Percentiles rank a stretch among this genome's conserved stretches.
Evolutionary conservation across 2,888 invertebrate genomes (phyloP).

Genomic region (Mylabris sibirica): DNA sequence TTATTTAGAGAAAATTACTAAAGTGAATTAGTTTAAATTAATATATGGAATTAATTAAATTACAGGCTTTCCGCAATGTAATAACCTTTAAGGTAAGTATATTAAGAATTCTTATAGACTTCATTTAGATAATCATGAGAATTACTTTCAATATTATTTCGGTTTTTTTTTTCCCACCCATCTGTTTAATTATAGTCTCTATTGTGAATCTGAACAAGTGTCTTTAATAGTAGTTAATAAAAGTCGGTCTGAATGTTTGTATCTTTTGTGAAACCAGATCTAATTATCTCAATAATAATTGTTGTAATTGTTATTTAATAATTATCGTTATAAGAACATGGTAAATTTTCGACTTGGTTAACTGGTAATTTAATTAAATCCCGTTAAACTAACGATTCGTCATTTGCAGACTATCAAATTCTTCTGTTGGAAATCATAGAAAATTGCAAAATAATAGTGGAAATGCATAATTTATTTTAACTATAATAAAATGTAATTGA

Average conservation of each 20-base stretch:
- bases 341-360: constrained; percentile 35
- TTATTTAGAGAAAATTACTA: neutral
- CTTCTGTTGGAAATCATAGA: neutral
- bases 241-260: neutral
- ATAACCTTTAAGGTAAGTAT: neutral
- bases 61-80: neutral
- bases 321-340: constrained; percentile 22
- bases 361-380: constrained; percentile 30
- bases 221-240: constrained; percentile 5
- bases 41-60: neutral
- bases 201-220: neutral
- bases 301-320: constrained; percentile 30
- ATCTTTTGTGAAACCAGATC: constrained; percentile 19
- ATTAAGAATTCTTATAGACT: neutral
- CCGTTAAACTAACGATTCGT: constrained; percentile 34
- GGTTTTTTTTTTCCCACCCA: neutral
- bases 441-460: neutral
- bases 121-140: neutral
- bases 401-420: constrained; percentile 31
- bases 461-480: too few species aligned
- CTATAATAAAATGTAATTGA: neutral
- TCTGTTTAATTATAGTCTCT: neutral
- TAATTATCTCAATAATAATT: constrained; percentile 32
- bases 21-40: neutral
- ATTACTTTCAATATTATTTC: neutral